Percentiles rank a stretch among this genome's conserved stretches.
These are phyloP conservation scores for Camponotus fellah DNA, from an alignment of 2,888 invertebrate genomes.

Conservation along the genomic window DNA sequence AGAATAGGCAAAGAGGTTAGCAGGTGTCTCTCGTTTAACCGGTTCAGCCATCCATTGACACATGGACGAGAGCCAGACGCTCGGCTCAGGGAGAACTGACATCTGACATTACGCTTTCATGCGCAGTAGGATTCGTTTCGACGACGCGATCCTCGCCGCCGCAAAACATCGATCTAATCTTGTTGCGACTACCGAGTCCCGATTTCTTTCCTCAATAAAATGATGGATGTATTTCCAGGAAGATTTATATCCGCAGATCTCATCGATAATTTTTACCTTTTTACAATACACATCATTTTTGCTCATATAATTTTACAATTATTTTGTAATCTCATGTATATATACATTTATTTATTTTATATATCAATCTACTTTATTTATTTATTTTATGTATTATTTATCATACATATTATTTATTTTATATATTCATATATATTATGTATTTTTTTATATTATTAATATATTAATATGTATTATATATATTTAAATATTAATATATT, in stretches of 20 bases:
- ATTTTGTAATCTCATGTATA: background rate
- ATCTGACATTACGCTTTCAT: constrained; percentile 44
- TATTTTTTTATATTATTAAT: no score
- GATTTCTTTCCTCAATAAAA: background rate
- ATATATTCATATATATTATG: no score
- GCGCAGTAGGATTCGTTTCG: constrained; percentile 13
- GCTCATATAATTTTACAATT: background rate
- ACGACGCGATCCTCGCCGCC: background rate
- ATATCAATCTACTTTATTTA: background rate
- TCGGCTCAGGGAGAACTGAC: constrained; percentile 38
- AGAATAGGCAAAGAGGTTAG: constrained; percentile 73
- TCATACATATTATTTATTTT: background rate
- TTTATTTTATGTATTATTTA: background rate
- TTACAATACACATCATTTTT: background rate
- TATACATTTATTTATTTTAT: background rate
- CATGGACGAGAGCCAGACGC: constrained; percentile 62
- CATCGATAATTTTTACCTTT: background rate
- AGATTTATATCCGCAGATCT: background rate
- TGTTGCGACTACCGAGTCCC: background rate
- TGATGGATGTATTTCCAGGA: background rate
- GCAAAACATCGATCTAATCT: constrained; percentile 23
- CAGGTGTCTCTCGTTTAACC: constrained; percentile 82
- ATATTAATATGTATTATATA: no score
- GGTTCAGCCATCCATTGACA: constrained; percentile 71
- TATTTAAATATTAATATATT: no score